A percentile compares a stretch with the other conserved stretches of the same genome.
These are phyloP conservation scores for Xanthorhoe designata DNA, from an alignment of 2,888 invertebrate species.

Conservation along the genomic window DNA sequence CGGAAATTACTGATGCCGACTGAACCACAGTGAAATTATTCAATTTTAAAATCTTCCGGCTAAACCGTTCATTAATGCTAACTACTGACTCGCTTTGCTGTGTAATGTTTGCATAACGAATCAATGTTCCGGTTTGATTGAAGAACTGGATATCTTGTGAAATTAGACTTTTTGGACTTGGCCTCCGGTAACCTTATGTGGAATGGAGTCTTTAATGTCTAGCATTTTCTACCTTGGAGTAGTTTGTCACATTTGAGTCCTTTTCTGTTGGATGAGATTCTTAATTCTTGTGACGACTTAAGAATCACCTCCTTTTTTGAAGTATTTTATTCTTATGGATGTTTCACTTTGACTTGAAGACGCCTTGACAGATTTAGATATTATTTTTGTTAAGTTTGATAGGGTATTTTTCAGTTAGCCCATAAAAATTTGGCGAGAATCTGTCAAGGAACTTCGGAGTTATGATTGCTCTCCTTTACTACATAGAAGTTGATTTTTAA, in stretches of 20 bases:
- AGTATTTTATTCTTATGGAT: no score
- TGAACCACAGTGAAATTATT: slow-evolving; percentile 12
- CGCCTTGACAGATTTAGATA: no score
- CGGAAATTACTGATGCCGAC: slow-evolving; percentile 10
- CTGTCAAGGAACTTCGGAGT: no score
- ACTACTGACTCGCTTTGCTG: slow-evolving; percentile 10
- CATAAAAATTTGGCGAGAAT: no score
- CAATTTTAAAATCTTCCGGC: slow-evolving; percentile 19
- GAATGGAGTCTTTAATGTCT: background rate
- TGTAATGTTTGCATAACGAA: slow-evolving; percentile 31
- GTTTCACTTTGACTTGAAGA: no score
- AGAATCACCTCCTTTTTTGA: no score
- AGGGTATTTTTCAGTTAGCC: no score
- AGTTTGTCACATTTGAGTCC: background rate
- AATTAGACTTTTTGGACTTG: slow-evolving; percentile 10
- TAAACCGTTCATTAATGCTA: slow-evolving; percentile 21
- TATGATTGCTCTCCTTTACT: background rate
- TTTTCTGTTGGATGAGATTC: no score
- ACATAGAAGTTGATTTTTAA: no score
- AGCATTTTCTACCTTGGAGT: background rate
- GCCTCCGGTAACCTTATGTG: slow-evolving; percentile 1
- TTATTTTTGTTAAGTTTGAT: no score
- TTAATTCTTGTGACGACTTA: no score
- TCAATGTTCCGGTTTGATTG: slow-evolving; percentile 31
- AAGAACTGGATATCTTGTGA: slow-evolving; percentile 29